Base-by-base conservation (phyloP, 1,140 invertebrate genomes). In the Sipha flava region DNA sequence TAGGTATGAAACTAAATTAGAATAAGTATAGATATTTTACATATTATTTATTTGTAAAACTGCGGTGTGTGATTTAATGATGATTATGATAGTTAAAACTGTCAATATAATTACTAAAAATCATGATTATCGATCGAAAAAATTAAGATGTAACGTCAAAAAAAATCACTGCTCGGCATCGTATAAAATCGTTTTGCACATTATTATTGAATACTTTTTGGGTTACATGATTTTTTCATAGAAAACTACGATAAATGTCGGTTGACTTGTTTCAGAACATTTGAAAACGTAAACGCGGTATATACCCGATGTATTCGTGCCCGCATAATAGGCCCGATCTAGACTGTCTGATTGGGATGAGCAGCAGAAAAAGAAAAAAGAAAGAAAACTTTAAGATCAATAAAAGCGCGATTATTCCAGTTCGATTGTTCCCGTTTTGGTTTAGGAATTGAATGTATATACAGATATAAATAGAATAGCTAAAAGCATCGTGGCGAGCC, bases 401-500 rank as follows among this genome's bases (percentile, higher is more conserved):
- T 77, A 77, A 77, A 59, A 77, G 73, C 43, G n/a, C 73, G 73
- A 77, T 77, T 77, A 77, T 77, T 77, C 52, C 73, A 37, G 52
- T 77, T 77, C 73, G 73, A 40, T 37, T 77, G 73, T 77, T 77
- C 52, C 49, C 52, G 73, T 77, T 59, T 77, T 77, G 73, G 52
- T 77, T 77, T 77, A 77, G 52, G 34, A 77, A 77, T 77, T 29
- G 52, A 77, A 77, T 40, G 52, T 77, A 29, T 77, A 45, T 59
- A 57, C 29, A 73, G 9, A 73, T 47, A 70, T 70, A 70, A 45
- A 47, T 47, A 47, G n/a, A 57, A 77, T 34, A 59, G 73, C 49
- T 57, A 77, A 77, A 77, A 77, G 72, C 73, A 57, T 29, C n/a
- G 12, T n/a, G n/a, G n/a, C 7, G 52, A 9, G 34, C 73, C 34